Conservation (phyloP, 2,797 vertebrate species). For the Lates japonicus region DNA sequence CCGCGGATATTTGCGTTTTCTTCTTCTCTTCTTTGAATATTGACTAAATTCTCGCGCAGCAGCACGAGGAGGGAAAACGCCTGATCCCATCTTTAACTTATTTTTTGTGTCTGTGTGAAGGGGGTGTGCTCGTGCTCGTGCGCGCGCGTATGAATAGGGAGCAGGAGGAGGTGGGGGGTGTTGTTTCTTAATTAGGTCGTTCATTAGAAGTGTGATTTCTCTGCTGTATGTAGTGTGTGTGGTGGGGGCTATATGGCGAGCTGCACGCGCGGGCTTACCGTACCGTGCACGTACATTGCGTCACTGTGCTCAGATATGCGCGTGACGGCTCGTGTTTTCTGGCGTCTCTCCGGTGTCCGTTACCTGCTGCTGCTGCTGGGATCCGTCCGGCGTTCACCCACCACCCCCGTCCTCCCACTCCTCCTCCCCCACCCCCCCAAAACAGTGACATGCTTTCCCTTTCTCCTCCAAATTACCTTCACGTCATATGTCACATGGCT, state of each 20-base stretch:
- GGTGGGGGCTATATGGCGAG: neutral
- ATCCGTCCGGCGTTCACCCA: neutral
- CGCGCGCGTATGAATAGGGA: neutral
- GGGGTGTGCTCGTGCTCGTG: neutral
- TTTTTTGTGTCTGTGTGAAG: constrained; percentile 1
- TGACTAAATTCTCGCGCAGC: neutral
- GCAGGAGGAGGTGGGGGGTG: neutral
- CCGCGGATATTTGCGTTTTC: too few species aligned
- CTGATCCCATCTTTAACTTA: neutral
- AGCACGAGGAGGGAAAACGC: neutral
- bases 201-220: constrained; percentile 72
- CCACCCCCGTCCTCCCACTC: neutral
- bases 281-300: constrained; percentile 66
- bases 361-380: constrained; percentile 49
- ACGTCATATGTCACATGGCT: neutral
- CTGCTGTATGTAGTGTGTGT: constrained; percentile 40
- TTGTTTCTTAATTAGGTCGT: constrained; percentile 75
- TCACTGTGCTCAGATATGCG: constrained; percentile 70
- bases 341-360: constrained; percentile 15
- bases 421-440: neutral
- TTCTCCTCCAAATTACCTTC: constrained; percentile 25
- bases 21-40: constrained; percentile 8
- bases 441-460: constrained; percentile 15
- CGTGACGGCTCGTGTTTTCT: constrained; percentile 20
- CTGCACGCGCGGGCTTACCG: constrained; percentile 32